A percentile compares a stretch with the other conserved stretches of the same genome.
Conservation (phyloP, 37 sponge, comb jelly and placozoan genomes). For the Halichondria panicea region DNA sequence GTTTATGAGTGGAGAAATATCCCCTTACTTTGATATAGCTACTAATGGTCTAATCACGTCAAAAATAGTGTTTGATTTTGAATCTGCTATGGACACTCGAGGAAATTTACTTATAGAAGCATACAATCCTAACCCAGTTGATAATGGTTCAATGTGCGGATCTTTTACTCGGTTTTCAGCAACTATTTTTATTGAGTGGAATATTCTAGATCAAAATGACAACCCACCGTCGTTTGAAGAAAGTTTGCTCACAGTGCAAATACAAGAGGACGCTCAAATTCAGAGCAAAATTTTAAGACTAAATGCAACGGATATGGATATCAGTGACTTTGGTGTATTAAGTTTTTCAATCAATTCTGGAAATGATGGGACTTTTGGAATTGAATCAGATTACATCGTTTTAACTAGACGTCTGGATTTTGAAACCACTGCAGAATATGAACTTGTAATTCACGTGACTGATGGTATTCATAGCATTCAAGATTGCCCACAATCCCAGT, state of each 20-base stretch:
- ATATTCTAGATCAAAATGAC: conserved; percentile 44
- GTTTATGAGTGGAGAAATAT: background rate
- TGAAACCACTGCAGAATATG: conserved; percentile 18
- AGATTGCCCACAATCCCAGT: background rate
- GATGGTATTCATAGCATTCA: conserved; percentile 25
- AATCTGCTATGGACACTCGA: background rate
- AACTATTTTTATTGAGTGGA: background rate
- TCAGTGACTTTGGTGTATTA: conserved; percentile 3
- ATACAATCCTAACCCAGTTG: conserved; percentile 14
- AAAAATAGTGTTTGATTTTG: conserved; percentile 18
- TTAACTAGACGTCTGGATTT: conserved; percentile 33
- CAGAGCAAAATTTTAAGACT: conserved; percentile 2
- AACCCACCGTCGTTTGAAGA: conserved; percentile 23
- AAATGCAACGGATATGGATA: conserved; percentile 29
- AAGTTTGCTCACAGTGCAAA: background rate
- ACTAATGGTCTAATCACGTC: conserved; percentile 24
- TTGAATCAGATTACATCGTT: conserved; percentile 7
- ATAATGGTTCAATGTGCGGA: background rate
- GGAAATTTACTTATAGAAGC: conserved; percentile 4
- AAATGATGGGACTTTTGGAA: conserved; percentile 36
- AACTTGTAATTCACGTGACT: conserved; percentile 30
- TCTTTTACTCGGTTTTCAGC: background rate
- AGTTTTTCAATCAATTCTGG: conserved; percentile 23
- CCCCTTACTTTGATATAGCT: conserved; percentile 4
- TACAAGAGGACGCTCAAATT: conserved; percentile 23